phyloP scores from a whole-genome alignment of 2,113 vertebrate species.

The Hippocampus abdominalis region DNA sequence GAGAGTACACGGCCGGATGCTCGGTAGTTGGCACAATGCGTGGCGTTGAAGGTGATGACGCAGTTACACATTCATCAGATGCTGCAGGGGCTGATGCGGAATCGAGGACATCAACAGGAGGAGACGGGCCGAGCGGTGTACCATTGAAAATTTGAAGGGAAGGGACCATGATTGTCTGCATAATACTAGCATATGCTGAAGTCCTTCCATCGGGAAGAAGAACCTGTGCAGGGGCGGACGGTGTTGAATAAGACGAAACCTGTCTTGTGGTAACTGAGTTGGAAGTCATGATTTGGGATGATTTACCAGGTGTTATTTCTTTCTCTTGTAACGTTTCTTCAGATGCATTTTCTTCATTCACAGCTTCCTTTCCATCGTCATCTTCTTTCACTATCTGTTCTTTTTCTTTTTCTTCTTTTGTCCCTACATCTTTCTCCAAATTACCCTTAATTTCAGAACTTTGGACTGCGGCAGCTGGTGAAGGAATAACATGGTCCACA shows the following conservation, averaged over 20 bases:
- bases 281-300: constrained; percentile 58
- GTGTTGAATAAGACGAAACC: constrained; percentile 46
- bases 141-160: constrained; percentile 47
- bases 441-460: constrained; percentile 52
- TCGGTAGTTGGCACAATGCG: constrained; percentile 51
- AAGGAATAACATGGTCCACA: constrained; percentile 38
- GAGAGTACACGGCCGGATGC: constrained; percentile 76
- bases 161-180: constrained; percentile 83
- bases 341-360: constrained; percentile 30
- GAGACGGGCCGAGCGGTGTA: constrained; percentile 24
- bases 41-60: constrained; percentile 37
- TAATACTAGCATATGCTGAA: constrained; percentile 87
- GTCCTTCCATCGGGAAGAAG: constrained; percentile 72
- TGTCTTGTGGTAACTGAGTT: constrained; percentile 51
- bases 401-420: constrained; percentile 34
- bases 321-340: constrained; percentile 36
- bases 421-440: constrained; percentile 49
- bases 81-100: constrained; percentile 13
- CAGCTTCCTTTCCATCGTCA: constrained; percentile 29
- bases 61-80: constrained; percentile 4
- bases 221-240: constrained; percentile 52
- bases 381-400: constrained; percentile 52
- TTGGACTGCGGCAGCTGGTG: constrained; percentile 41
- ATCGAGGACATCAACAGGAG: constrained; percentile 24
- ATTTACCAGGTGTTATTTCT: constrained; percentile 24